phyloP scores from a whole-genome alignment of 2,888 invertebrate genomes.

The Ariolimax columbianus region DNA sequence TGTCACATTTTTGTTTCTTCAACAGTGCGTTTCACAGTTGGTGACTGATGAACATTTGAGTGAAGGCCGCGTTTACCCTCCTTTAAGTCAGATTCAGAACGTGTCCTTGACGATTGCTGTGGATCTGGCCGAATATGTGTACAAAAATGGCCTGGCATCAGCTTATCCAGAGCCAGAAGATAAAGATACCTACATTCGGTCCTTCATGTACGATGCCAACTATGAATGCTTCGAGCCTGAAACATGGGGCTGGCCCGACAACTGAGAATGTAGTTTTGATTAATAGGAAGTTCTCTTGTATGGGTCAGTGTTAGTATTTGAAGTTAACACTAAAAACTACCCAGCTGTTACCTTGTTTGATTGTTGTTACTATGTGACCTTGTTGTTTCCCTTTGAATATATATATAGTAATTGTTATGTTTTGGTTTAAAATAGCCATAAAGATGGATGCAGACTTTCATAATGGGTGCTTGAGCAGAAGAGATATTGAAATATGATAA shows the following conservation, averaged over 20 bases:
- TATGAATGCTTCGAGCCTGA: conserved; percentile 80
- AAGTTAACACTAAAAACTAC: background rate
- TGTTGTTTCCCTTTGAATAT: background rate
- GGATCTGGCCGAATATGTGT: conserved; percentile 89
- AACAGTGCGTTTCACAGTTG: conserved; percentile 87
- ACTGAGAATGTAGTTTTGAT: background rate
- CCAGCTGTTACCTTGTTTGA: background rate
- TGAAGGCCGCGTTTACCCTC: conserved; percentile 94
- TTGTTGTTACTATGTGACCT: background rate
- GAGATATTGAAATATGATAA: too few species aligned
- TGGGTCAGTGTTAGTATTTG: background rate
- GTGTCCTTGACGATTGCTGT: conserved; percentile 93
- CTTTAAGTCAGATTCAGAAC: conserved; percentile 88
- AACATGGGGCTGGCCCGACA: conserved; percentile 79
- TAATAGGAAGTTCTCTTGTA: background rate
- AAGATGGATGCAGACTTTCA: too few species aligned
- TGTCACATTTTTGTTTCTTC: conserved; percentile 52
- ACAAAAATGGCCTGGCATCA: conserved; percentile 81
- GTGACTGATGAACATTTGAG: conserved; percentile 89
- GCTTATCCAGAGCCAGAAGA: conserved; percentile 81
- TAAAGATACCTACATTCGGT: conserved; percentile 80
- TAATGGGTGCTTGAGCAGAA: too few species aligned
- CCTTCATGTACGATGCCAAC: conserved; percentile 72
- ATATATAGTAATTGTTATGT: background rate
- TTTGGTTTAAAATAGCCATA: too few species aligned